phyloP scores from a whole-genome alignment of 2,113 vertebrate genomes.

The Equus quagga region DNA sequence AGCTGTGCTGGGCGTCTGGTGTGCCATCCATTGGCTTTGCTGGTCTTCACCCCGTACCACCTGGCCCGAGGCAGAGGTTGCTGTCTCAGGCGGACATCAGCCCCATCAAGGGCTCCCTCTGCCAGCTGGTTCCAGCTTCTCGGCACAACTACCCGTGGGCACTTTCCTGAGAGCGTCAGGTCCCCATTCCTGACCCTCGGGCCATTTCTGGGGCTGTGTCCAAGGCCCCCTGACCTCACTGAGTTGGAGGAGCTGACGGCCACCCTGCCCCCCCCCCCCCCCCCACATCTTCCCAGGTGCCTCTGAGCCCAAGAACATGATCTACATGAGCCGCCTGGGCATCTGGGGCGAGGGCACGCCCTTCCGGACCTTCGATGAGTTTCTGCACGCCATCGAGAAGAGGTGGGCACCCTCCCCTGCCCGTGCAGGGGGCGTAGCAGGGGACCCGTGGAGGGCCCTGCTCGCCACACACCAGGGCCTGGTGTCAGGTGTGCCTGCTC shows the following conservation, averaged over 20 bases:
- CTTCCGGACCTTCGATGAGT: slow-evolving; percentile 96
- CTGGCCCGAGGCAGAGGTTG: background rate
- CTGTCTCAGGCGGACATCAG: background rate
- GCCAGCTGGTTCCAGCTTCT: background rate
- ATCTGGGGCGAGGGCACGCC: slow-evolving; percentile 99
- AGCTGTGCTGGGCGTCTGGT: background rate
- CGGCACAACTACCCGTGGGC: background rate
- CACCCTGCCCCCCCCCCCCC: background rate
- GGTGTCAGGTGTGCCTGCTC: no score
- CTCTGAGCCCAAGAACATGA: slow-evolving; percentile 99
- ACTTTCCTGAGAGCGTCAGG: background rate
- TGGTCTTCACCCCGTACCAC: no score
- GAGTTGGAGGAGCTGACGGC: background rate
- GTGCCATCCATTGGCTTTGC: background rate
- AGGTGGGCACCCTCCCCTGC: slow-evolving; percentile 86
- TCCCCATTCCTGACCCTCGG: fast-evolving
- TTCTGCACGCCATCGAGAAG: slow-evolving; percentile 97
- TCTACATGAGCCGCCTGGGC: slow-evolving; percentile 99
- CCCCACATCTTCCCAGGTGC: slow-evolving; percentile 89
- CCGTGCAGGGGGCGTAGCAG: fast-evolving
- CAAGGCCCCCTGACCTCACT: background rate
- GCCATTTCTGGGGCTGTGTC: background rate
- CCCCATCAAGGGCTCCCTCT: background rate
- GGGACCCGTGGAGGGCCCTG: background rate
- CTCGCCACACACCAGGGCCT: no score